Evolutionary conservation across 2,888 invertebrate species (phyloP).

Genomic region (Ditylenchus weischeri): DNA sequence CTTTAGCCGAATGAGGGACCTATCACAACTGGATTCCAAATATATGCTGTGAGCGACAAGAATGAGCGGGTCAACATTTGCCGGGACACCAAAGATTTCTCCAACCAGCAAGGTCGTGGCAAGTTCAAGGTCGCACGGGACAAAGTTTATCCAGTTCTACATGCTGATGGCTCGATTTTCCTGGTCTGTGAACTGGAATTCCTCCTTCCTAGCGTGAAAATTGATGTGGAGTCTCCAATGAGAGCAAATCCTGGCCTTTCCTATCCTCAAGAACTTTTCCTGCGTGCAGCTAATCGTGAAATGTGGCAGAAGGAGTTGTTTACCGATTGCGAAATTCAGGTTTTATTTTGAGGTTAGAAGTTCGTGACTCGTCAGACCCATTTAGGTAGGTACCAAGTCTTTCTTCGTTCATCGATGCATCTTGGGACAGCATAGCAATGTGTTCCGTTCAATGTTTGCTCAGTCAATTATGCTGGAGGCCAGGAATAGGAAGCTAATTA

Average conservation of each 20-base stretch:
- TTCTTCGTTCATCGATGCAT: conserved; percentile 51
- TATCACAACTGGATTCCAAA: conserved; percentile 56
- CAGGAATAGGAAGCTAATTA: conserved; percentile 21
- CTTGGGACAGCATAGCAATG: conserved; percentile 49
- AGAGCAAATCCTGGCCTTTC: conserved; percentile 21
- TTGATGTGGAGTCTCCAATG: conserved; percentile 37
- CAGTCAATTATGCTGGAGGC: conserved; percentile 51
- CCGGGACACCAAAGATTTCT: conserved; percentile 56
- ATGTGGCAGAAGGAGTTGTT: conserved; percentile 50
- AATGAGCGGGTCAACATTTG: conserved; percentile 47
- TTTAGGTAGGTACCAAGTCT: conserved; percentile 43
- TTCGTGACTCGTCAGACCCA: background rate
- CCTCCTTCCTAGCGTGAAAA: conserved; percentile 38
- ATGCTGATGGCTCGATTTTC: conserved; percentile 38
- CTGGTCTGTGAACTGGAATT: conserved; percentile 51
- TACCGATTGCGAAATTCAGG: conserved; percentile 50
- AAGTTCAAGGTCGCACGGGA: conserved; percentile 47
- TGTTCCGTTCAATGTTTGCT: conserved; percentile 52
- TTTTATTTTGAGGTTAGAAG: conserved; percentile 7
- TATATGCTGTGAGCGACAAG: conserved; percentile 44
- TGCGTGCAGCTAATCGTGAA: conserved; percentile 22
- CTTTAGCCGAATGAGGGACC: conserved; percentile 49
- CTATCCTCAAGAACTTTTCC: background rate
- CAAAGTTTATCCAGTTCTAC: background rate
- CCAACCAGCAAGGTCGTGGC: conserved; percentile 55